Conservation (phyloP, 2,113 vertebrate species). For the Rhagologus leucostigma region DNA sequence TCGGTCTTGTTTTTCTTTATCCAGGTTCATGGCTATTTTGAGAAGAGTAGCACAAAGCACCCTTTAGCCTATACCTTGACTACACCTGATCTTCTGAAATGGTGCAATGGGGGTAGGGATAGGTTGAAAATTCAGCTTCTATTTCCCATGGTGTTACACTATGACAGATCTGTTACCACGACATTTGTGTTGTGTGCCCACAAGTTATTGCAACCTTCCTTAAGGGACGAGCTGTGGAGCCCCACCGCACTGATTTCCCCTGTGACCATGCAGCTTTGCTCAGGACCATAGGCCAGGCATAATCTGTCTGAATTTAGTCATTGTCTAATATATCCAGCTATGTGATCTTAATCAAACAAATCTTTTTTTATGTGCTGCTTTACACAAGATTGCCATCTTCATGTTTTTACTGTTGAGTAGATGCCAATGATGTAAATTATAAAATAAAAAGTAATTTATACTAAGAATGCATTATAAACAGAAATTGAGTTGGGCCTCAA, state of each 20-base stretch:
- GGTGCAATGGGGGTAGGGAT: rapidly evolving
- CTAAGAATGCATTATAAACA: background rate
- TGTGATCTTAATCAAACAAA: background rate
- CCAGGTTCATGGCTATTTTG: background rate
- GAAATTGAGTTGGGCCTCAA: background rate
- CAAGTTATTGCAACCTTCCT: background rate
- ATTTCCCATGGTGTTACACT: rapidly evolving
- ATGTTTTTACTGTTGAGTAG: background rate
- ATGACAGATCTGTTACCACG: background rate
- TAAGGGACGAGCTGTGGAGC: background rate
- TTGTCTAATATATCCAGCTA: background rate
- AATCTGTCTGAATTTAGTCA: background rate
- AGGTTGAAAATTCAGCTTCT: background rate
- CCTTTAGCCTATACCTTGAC: background rate
- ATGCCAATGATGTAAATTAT: background rate
- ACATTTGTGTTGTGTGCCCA: background rate
- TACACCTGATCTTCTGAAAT: background rate
- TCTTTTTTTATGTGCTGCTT: background rate
- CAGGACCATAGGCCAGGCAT: background rate
- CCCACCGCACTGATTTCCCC: rapidly evolving
- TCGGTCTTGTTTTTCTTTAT: background rate
- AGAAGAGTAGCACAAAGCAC: background rate
- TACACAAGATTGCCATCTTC: background rate
- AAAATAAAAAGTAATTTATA: background rate
- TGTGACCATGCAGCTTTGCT: rapidly evolving